Percentiles rank a stretch among this genome's conserved stretches.
Evolutionary conservation across 2,888 invertebrate genomes (phyloP).

Genomic region (Alloplasta piceator): DNA sequence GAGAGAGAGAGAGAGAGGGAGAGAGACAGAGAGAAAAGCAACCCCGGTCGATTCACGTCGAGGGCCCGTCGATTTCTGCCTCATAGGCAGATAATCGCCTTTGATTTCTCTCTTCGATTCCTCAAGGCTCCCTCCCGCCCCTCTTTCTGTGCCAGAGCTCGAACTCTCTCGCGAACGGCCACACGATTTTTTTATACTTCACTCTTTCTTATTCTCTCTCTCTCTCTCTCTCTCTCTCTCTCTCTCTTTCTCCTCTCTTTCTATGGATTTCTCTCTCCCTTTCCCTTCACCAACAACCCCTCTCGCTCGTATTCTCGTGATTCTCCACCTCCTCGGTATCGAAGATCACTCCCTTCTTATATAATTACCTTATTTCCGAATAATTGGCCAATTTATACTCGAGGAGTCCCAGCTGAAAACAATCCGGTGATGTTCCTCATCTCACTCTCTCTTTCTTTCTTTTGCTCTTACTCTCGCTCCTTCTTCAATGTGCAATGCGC

Average conservation of each 20-base stretch:
- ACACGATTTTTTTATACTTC: conserved; percentile 58
- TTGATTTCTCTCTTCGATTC: conserved; percentile 83
- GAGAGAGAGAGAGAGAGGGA: conserved; percentile 29
- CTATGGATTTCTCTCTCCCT: conserved; percentile 71
- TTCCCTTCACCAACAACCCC: conserved; percentile 55
- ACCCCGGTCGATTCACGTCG: conserved; percentile 63
- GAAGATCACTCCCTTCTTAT: conserved; percentile 83
- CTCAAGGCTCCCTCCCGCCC: conserved; percentile 64
- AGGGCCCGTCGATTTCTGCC: conserved; percentile 79
- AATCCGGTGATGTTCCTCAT: conserved; percentile 76
- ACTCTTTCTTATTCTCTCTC: conserved; percentile 67
- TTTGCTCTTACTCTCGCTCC: conserved; percentile 54
- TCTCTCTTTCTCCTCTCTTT: conserved; percentile 74
- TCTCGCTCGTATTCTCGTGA: conserved; percentile 68
- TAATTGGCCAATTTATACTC: conserved; percentile 83
- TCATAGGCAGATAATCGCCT: conserved; percentile 83
- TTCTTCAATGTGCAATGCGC: conserved; percentile 72
- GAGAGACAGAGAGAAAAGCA: conserved; percentile 26
- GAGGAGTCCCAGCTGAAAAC: conserved; percentile 82
- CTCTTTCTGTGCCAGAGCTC: conserved; percentile 26
- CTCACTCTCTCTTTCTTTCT: conserved; percentile 62
- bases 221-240: conserved; percentile 79
- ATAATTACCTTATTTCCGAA: conserved; percentile 83
- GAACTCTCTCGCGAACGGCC: conserved; percentile 57
- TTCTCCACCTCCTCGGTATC: conserved; percentile 76